phyloP scores from a whole-genome alignment of 2,888 invertebrate species.

The Cephus spinipes region DNA sequence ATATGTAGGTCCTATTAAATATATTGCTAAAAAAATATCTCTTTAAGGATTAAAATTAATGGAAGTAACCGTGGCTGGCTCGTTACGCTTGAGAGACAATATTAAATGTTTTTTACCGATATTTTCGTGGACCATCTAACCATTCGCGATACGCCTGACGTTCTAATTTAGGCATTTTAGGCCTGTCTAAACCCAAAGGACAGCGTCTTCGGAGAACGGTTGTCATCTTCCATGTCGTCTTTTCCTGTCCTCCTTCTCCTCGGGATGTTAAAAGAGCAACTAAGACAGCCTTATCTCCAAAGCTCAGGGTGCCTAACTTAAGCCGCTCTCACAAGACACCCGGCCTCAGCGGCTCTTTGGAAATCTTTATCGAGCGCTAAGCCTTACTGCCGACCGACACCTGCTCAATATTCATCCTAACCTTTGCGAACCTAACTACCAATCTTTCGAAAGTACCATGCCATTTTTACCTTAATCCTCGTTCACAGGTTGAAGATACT shows the following conservation, averaged over 20 bases:
- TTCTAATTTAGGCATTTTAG: conserved; percentile 42
- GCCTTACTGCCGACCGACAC: neutral
- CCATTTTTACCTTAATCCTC: neutral
- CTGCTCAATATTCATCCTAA: neutral
- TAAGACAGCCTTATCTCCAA: conserved; percentile 10
- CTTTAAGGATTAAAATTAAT: neutral
- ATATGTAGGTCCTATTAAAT: neutral
- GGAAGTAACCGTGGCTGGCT: neutral
- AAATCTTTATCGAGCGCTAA: neutral
- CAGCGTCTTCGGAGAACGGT: conserved; percentile 10
- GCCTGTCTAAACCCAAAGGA: conserved; percentile 28
- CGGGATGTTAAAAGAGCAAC: neutral
- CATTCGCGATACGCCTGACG: conserved; percentile 29
- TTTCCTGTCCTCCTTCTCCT: neutral
- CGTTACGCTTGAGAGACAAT: neutral
- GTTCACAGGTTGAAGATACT: neutral
- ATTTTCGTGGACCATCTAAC: conserved; percentile 30
- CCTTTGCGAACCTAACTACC: neutral
- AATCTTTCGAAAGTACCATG: neutral
- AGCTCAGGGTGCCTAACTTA: neutral
- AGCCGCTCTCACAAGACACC: neutral
- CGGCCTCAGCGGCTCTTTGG: neutral
- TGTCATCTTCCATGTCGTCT: conserved; percentile 19
- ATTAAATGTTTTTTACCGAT: conserved; percentile 26
- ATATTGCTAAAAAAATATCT: neutral